Evolutionary conservation across 2,888 invertebrate species (phyloP).

Genomic region (Caenorhabditis sp.): DNA sequence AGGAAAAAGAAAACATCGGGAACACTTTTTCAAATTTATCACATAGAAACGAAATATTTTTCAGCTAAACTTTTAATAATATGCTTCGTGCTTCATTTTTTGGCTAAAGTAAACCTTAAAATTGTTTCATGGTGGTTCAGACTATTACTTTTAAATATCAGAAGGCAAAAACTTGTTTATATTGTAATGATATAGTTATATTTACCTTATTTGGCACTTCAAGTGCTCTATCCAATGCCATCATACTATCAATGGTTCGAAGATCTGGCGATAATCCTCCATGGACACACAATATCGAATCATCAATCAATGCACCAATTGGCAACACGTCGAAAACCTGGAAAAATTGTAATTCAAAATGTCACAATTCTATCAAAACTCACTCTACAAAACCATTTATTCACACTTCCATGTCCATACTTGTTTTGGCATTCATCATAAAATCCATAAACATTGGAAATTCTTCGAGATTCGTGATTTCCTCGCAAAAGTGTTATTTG

Average conservation of each 20-base stretch:
- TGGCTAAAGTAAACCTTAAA: no score
- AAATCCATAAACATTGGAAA: constrained; percentile 82
- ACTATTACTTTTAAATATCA: not conserved
- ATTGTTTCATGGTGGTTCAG: no score
- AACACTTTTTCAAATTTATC: no score
- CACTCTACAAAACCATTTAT: constrained; percentile 94
- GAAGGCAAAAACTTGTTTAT: no score
- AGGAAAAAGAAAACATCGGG: no score
- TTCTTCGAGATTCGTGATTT: constrained; percentile 97
- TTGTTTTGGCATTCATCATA: constrained; percentile 95
- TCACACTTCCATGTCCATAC: constrained; percentile 98
- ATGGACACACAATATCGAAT: constrained; percentile 93
- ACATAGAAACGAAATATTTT: no score
- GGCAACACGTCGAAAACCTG: constrained; percentile 83
- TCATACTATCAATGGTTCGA: constrained; percentile 82
- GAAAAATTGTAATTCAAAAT: no score
- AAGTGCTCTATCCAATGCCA: constrained; percentile 45
- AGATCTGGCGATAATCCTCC: constrained; percentile 97
- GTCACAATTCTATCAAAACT: no score
- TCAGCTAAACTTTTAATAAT: no score
- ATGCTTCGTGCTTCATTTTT: no score
- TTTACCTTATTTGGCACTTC: constrained; percentile 60
- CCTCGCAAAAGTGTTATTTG: constrained; percentile 92
- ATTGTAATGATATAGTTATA: no score
- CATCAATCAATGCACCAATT: constrained; percentile 97